Conservation (phyloP, 2,888 invertebrate genomes). For the Pristionchus fissidentatus region DNA sequence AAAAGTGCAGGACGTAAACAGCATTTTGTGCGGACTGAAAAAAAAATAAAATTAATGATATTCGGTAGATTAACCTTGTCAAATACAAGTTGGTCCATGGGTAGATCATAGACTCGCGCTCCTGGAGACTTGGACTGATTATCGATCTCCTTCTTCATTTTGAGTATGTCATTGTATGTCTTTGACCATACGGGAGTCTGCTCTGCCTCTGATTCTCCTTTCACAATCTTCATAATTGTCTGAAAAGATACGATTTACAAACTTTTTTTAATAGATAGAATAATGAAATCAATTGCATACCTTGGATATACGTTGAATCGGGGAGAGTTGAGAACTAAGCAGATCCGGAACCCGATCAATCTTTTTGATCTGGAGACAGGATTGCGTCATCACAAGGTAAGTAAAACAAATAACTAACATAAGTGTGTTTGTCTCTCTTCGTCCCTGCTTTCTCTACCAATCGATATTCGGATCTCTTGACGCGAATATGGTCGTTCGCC, state of each 20-base stretch:
- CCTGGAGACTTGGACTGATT: constrained; percentile 59
- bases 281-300: not conserved
- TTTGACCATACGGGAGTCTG: constrained; percentile 58
- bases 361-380: not conserved
- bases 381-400: not conserved
- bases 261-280: not conserved
- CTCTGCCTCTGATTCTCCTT: constrained; percentile 19
- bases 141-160: constrained; percentile 54
- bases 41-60: too few relatives aligned
- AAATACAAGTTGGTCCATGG: constrained; percentile 71
- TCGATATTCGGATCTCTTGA: constrained; percentile 59
- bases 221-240: constrained; percentile 2
- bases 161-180: constrained; percentile 65
- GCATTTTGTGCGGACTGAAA: too few relatives aligned
- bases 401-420: not conserved
- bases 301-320: constrained; percentile 35
- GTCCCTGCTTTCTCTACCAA: constrained; percentile 52
- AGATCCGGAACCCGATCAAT: constrained; percentile 3
- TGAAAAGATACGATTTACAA: not conserved
- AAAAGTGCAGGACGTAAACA: not conserved
- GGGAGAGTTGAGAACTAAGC: constrained; percentile 14
- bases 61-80: constrained; percentile 54
- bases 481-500: constrained; percentile 44
- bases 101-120: constrained; percentile 67
- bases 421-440: constrained; percentile 27